Evolutionary conservation across 2,113 vertebrate species (phyloP).

Genomic region (Phalacrocorax aristotelis): DNA sequence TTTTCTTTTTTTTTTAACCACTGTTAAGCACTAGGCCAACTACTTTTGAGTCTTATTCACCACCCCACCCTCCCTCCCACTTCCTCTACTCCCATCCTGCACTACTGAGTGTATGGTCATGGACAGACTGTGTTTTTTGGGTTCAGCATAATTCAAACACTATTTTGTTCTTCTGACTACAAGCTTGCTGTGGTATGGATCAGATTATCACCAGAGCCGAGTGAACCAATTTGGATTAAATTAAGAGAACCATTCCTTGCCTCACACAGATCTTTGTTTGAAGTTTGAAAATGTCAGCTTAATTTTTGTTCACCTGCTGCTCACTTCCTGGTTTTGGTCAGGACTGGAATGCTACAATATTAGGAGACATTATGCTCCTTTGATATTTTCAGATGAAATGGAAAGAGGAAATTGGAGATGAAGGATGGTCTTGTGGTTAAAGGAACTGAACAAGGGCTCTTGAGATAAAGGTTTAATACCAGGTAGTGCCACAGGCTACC

Average conservation of each 20-base stretch:
- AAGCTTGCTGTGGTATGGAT: conserved; percentile 35
- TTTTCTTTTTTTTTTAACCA: not conserved
- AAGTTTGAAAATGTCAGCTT: conserved; percentile 54
- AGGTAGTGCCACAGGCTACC: conserved; percentile 26
- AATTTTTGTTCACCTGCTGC: conserved; percentile 61
- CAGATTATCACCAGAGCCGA: conserved; percentile 42
- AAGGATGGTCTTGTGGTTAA: conserved; percentile 48
- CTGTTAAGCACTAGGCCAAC: not conserved
- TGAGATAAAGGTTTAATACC: conserved; percentile 48
- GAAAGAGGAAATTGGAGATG: conserved; percentile 50
- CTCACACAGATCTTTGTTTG: conserved; percentile 44
- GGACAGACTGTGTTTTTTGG: not conserved
- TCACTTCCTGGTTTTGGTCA: conserved; percentile 48
- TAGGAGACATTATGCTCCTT: conserved; percentile 48
- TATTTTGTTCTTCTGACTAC: not conserved
- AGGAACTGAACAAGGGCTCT: not conserved
- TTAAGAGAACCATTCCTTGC: conserved; percentile 27
- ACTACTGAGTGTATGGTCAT: not conserved
- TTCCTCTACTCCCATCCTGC: not conserved
- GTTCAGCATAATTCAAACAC: not conserved
- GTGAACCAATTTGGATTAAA: conserved; percentile 50
- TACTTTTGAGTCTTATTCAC: not conserved
- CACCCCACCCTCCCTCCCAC: not conserved
- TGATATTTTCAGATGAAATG: conserved; percentile 59
- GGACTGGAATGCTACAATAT: conserved; percentile 27